Percentiles rank a stretch among this genome's conserved stretches.
Evolutionary conservation across 53 echinoderm and acorn worm genomes (phyloP).

Genomic region (Arbacia lixula): DNA sequence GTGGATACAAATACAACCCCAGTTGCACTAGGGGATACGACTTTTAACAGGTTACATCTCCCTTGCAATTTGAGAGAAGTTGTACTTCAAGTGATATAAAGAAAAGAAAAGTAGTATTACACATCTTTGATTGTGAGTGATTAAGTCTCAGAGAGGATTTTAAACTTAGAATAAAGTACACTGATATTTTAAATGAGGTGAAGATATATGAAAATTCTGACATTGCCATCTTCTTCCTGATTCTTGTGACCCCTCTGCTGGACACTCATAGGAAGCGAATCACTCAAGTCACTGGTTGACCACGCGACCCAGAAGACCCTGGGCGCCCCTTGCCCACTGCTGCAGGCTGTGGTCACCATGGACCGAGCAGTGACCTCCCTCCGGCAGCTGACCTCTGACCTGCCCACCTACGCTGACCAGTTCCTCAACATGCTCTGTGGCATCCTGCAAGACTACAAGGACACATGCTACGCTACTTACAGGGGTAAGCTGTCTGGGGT

Average conservation of each 20-base stretch:
- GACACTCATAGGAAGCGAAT: slow-evolving; percentile 80
- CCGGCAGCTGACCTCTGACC: slow-evolving; percentile 82
- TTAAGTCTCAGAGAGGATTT: no score
- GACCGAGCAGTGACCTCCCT: slow-evolving; percentile 88
- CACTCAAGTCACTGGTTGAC: slow-evolving; percentile 79
- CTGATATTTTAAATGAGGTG: no score
- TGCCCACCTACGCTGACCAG: slow-evolving; percentile 95
- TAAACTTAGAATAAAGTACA: no score
- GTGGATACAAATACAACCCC: no score
- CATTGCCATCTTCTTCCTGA: no score
- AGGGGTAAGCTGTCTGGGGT: slow-evolving; percentile 64
- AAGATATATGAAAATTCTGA: no score
- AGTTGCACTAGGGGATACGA: no score
- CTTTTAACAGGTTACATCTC: no score
- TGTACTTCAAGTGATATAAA: no score
- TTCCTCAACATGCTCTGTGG: slow-evolving; percentile 95
- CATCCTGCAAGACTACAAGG: slow-evolving; percentile 95
- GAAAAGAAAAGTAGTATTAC: no score
- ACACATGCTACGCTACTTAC: slow-evolving; percentile 92
- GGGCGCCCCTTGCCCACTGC: slow-evolving; percentile 82
- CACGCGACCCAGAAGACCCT: slow-evolving; percentile 79
- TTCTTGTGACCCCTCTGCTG: background rate
- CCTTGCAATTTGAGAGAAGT: no score
- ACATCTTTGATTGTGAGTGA: no score
- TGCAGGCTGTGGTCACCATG: slow-evolving; percentile 83